Conservation (phyloP, 2,888 invertebrate genomes). For the Allophyes oxyacanthae region DNA sequence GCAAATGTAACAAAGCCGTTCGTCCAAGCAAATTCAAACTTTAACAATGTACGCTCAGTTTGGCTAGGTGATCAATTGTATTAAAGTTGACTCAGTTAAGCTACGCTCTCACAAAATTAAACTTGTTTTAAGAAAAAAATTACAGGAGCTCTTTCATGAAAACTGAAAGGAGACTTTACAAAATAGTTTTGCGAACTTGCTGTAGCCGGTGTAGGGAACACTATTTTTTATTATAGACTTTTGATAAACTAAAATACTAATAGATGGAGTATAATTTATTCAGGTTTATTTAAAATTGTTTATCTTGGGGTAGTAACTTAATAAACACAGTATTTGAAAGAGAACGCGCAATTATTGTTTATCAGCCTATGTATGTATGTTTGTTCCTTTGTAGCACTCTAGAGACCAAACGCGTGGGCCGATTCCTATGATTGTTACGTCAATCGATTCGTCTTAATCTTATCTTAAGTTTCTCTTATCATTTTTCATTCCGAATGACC, state of each 20-base stretch:
- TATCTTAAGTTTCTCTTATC: too few relatives aligned
- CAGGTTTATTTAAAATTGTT: not conserved
- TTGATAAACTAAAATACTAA: conserved; percentile 1
- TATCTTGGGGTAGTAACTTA: too few relatives aligned
- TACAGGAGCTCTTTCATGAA: conserved; percentile 1
- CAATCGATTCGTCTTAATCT: too few relatives aligned
- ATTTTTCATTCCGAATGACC: too few relatives aligned
- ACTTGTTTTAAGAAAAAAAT: conserved; percentile 10
- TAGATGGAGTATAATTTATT: not conserved
- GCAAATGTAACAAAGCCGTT: conserved; percentile 24
- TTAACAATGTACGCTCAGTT: conserved; percentile 38
- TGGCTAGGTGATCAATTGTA: conserved; percentile 41
- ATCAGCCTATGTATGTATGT: too few relatives aligned
- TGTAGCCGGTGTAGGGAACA: not conserved
- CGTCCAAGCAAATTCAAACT: conserved; percentile 34
- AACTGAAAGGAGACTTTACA: conserved; percentile 5
- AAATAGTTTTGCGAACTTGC: conserved; percentile 1
- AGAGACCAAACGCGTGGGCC: too few relatives aligned
- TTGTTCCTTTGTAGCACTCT: too few relatives aligned
- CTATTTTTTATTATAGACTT: conserved; percentile 1
- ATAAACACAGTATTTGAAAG: too few relatives aligned
- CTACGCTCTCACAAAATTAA: conserved; percentile 14
- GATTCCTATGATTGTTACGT: too few relatives aligned
- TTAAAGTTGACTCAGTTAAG: conserved; percentile 29
- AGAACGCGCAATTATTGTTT: too few relatives aligned